Percentiles rank a stretch among this genome's conserved stretches.
phyloP scores from a whole-genome alignment of 2,888 invertebrate species.

The Peribatodes rhomboidaria region DNA sequence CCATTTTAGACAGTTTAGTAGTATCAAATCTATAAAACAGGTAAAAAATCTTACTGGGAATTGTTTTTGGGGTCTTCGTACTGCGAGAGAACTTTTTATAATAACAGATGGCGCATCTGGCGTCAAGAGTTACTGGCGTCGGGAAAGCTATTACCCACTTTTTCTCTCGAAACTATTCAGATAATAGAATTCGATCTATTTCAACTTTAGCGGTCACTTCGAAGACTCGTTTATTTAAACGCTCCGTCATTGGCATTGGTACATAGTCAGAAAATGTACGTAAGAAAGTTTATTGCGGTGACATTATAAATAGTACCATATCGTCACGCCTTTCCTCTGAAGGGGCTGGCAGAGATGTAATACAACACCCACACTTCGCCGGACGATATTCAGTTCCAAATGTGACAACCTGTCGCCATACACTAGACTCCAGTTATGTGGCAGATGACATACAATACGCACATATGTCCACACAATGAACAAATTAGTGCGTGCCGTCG shows the following conservation, averaged over 20 bases:
- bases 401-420: no score
- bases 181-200: conserved; percentile 3
- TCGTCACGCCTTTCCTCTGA: no score
- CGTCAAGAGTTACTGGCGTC: conserved; percentile 8
- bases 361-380: no score
- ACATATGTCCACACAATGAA: no score
- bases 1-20: background rate
- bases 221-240: background rate
- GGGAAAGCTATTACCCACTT: conserved; percentile 19
- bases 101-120: conserved; percentile 30
- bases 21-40: background rate
- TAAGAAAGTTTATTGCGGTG: no score
- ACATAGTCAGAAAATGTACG: background rate
- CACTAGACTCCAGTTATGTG: no score
- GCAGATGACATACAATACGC: no score
- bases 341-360: no score
- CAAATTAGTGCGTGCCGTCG: no score
- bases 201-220: conserved; percentile 3
- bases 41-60: background rate
- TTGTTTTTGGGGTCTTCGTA: background rate
- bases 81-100: conserved; percentile 15
- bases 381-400: no score
- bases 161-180: conserved; percentile 25
- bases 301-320: no score
- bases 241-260: background rate